phyloP scores from a whole-genome alignment of 1,140 invertebrate species.

The Drosophila equinoxialis region DNA sequence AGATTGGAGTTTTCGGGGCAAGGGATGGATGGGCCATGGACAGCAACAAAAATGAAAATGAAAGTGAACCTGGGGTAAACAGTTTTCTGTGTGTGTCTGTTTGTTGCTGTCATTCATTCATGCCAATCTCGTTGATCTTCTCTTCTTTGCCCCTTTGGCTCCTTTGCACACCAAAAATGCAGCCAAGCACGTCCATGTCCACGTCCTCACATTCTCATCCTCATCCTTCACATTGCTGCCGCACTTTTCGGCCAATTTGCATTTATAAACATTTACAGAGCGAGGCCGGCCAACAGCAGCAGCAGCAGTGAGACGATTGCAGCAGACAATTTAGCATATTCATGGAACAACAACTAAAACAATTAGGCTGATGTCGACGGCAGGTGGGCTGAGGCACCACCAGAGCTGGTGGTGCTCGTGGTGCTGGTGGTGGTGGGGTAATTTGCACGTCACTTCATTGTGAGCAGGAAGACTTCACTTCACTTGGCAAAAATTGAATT shows the following conservation, averaged over 20 bases:
- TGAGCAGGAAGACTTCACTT: conserved; percentile 64
- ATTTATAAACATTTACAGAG: conserved; percentile 76
- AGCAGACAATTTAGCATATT: conserved; percentile 78
- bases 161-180: conserved; percentile 47
- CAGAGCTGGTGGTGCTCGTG: conserved; percentile 16
- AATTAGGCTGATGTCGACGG: conserved; percentile 65
- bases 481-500: conserved; percentile 55
- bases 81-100: background rate
- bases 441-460: conserved; percentile 75
- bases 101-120: conserved; percentile 46
- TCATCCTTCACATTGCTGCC: conserved; percentile 39
- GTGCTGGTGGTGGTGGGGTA: conserved; percentile 46
- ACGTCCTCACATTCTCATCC: conserved; percentile 9
- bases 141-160: conserved; percentile 14
- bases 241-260: conserved; percentile 79
- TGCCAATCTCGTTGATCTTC: conserved; percentile 22
- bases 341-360: conserved; percentile 79
- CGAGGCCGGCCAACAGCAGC: conserved; percentile 11
- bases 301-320: conserved; percentile 36
- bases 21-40: too few species aligned
- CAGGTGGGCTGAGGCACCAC: conserved; percentile 48
- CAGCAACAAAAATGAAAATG: conserved; percentile 6
- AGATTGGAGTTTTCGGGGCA: background rate
- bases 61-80: conserved; percentile 6
- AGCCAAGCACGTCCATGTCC: conserved; percentile 51